These are phyloP conservation scores for Hydrocynus forskahlii DNA, from an alignment of 2,797 vertebrate genomes.

Conservation along the genomic window DNA sequence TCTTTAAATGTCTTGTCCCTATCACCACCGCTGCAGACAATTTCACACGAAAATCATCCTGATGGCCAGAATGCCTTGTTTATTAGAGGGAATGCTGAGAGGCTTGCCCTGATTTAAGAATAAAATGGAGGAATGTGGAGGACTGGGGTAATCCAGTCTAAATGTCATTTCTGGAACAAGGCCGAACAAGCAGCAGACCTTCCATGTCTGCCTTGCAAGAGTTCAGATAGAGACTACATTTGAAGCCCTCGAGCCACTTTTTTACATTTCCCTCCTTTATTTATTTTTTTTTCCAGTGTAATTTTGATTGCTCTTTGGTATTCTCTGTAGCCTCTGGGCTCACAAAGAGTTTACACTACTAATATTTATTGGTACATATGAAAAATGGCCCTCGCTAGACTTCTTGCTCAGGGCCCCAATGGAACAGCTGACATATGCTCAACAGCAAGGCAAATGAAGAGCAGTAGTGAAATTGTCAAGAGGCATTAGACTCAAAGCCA, in stretches of 20 bases:
- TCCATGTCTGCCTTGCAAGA: not conserved
- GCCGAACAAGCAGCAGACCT: not conserved
- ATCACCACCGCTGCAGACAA: too few relatives aligned
- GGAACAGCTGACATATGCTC: slow-evolving; percentile 64
- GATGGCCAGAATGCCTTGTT: not conserved
- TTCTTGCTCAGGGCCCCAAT: slow-evolving; percentile 37
- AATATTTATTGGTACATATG: slow-evolving; percentile 50
- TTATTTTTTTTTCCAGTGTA: not conserved
- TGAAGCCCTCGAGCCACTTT: not conserved
- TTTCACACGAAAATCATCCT: too few relatives aligned
- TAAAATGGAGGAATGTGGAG: not conserved
- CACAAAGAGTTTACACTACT: slow-evolving; percentile 26
- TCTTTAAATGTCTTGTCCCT: too few relatives aligned
- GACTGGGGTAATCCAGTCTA: not conserved
- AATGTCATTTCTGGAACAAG: not conserved
- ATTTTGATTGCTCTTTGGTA: not conserved
- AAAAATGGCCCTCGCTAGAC: slow-evolving; percentile 41
- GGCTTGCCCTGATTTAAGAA: not conserved
- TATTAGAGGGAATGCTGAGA: not conserved
- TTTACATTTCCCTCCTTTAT: not conserved
- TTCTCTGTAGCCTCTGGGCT: not conserved
- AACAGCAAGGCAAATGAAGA: slow-evolving; percentile 65
- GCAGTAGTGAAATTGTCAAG: slow-evolving; percentile 62
- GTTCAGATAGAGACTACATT: not conserved
- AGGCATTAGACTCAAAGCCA: slow-evolving; percentile 64